Evolutionary conservation across 2,888 invertebrate genomes (phyloP), one percentile per base, ranked within the genome.

Genomic region (Aphidius colemani): DNA sequence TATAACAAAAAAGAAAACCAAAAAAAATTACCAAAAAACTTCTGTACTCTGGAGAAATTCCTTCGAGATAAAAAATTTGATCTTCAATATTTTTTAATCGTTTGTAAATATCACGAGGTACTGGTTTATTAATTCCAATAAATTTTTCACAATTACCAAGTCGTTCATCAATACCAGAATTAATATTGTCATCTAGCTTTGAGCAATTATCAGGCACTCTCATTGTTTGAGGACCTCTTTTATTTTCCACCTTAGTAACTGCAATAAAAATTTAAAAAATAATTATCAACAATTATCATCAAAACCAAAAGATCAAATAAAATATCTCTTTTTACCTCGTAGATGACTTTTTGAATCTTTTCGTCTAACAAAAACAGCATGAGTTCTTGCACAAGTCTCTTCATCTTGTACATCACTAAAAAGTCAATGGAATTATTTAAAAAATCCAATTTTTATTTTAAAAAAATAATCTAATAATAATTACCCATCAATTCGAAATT

Each of bases 1-100:
- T 39, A 10, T 39, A 30, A 48, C n/a, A 10, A 40, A 56, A 43
- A 39, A n/a, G n/a, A n/a, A n/a, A n/a, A n/a, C n/a, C 8, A n/a
- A 11, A 11, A 18, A 18, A 2, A 83, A 84, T 79, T 82, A 88
- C 88, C 85, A 87, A 86, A 81, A 90, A 89, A 71, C 89, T 86
- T 39, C 88, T 86, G 76, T 94, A 94, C 80, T 94, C 94, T 0
- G 94, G 94, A 48, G 93, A 94, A 61, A 91, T 79, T 0, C 92
- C 86, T 80, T 94, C 91, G 64, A 94, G 81, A 66, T 87, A 84
- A 7, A 92, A 83, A 57, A 95, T 86, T 68, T 89, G 86, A 73
- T 93, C 88, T 80, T 95, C 94, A 73, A 94, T 85, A 1, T 83
- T 83, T 80, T 92, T 92, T 6, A 94, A 81, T 43, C 94, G 84